Evolutionary conservation across 1,140 invertebrate species (phyloP).

Genomic region (Drosophila equinoxialis): DNA sequence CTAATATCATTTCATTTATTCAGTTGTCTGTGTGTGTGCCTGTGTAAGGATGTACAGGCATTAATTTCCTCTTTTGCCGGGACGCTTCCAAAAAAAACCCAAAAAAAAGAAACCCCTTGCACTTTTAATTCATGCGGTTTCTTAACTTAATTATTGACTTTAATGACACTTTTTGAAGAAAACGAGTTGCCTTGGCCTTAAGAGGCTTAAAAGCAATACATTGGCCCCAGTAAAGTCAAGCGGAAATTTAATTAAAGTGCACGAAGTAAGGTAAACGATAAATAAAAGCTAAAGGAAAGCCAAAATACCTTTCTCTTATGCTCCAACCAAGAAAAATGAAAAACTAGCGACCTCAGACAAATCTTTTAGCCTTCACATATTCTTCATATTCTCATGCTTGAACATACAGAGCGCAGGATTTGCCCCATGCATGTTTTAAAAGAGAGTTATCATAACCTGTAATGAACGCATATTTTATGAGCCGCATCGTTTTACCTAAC

Average conservation of each 20-base stretch:
- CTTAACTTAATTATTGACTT: constrained; percentile 59
- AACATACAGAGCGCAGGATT: neutral
- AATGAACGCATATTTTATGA: constrained; percentile 35
- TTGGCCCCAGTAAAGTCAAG: neutral
- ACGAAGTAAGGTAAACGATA: neutral
- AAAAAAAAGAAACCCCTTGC: constrained; percentile 14
- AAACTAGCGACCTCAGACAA: neutral
- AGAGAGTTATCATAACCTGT: constrained; percentile 30
- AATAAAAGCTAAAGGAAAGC: neutral
- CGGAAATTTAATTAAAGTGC: constrained; percentile 29
- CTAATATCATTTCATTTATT: constrained; percentile 72
- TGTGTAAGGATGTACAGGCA: constrained; percentile 18
- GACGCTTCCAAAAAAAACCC: constrained; percentile 21
- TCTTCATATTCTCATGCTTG: neutral
- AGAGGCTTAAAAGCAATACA: constrained; percentile 15
- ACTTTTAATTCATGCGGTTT: constrained; percentile 40
- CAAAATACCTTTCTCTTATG: neutral
- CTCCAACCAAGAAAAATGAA: neutral
- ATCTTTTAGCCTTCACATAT: neutral
- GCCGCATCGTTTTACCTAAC: constrained; percentile 28
- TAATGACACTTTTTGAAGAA: constrained; percentile 33
- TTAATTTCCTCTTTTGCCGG: constrained; percentile 58
- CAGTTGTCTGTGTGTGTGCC: constrained; percentile 29
- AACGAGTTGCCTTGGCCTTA: constrained; percentile 9
- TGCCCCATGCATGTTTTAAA: neutral